Conservation (phyloP, 1,140 invertebrate species). For the Tetramorium alpestre region DNA sequence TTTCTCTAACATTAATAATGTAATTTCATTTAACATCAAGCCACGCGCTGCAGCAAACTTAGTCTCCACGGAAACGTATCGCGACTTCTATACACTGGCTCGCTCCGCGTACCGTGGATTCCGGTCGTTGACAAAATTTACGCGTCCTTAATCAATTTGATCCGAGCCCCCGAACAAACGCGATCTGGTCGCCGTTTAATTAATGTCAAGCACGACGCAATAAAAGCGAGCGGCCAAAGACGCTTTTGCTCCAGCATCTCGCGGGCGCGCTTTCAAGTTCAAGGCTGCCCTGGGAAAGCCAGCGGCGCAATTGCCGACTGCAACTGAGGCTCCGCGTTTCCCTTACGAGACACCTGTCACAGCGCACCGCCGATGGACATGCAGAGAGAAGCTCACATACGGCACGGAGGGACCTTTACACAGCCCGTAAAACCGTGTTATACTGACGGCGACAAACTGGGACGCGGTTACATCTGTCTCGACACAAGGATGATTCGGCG, state of each 20-base stretch:
- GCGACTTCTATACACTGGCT: background rate
- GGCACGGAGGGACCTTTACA: conserved; percentile 14
- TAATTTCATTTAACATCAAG: background rate
- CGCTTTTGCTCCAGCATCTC: background rate
- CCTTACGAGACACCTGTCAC: conserved; percentile 53
- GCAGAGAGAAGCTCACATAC: background rate
- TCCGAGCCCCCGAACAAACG: background rate
- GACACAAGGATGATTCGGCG: background rate
- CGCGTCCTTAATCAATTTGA: background rate
- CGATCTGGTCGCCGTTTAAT: conserved; percentile 52
- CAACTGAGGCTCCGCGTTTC: background rate
- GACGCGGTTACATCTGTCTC: conserved; percentile 54
- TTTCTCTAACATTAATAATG: background rate
- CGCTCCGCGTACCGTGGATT: background rate
- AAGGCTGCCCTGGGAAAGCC: conserved; percentile 37
- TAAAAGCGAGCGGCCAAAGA: conserved; percentile 42
- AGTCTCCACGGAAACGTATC: background rate
- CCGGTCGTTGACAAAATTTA: background rate
- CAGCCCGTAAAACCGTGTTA: conserved; percentile 35
- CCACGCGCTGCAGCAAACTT: background rate
- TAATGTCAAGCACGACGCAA: conserved; percentile 60
- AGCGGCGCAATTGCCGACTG: background rate
- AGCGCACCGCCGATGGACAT: conserved; percentile 7
- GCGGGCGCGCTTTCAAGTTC: conserved; percentile 51
- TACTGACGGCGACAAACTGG: conserved; percentile 43